A percentile compares a stretch with the other conserved stretches of the same genome.
Conservation (phyloP, 37 sponge, comb jelly and placozoan species). For the Haliclona indistincta region DNA sequence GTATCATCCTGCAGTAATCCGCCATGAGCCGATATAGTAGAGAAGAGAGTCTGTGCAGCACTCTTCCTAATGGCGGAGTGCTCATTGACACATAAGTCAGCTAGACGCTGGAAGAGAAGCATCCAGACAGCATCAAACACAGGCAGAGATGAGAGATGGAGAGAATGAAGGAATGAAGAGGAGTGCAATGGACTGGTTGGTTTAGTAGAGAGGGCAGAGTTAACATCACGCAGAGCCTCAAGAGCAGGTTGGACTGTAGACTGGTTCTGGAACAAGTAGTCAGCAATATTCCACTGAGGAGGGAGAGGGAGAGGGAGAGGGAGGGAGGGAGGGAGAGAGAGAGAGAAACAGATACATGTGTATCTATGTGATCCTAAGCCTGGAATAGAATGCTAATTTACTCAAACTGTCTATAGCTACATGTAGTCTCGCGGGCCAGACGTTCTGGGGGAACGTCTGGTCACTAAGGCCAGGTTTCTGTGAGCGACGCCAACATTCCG, state of each 20-base stretch:
- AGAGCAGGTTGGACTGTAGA: constrained; percentile 25
- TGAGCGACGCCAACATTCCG: too few relatives aligned
- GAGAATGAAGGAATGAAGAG: constrained; percentile 17
- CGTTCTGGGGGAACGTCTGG: too few relatives aligned
- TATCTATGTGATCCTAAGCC: too few relatives aligned
- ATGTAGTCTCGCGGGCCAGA: too few relatives aligned
- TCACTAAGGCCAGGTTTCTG: too few relatives aligned
- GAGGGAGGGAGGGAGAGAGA: background rate
- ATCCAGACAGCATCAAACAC: constrained; percentile 80
- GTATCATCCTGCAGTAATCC: constrained; percentile 62
- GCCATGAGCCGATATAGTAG: constrained; percentile 91
- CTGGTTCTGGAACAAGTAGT: constrained; percentile 82
- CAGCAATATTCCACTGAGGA: constrained; percentile 92
- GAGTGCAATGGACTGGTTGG: background rate
- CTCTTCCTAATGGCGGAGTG: constrained; percentile 92
- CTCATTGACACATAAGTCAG: constrained; percentile 88
- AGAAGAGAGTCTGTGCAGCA: constrained; percentile 96
- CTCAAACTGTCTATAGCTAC: too few relatives aligned
- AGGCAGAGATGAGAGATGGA: constrained; percentile 19
- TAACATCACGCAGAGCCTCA: constrained; percentile 3
- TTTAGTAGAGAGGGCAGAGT: background rate
- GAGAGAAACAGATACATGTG: too few relatives aligned
- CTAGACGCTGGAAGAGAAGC: constrained; percentile 73
- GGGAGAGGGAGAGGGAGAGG: background rate
- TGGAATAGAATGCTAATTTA: too few relatives aligned